Evolutionary conservation across 1,140 invertebrate species (phyloP), one percentile per base, ranked within the genome.

Genomic region (Metaphire vulgaris): DNA sequence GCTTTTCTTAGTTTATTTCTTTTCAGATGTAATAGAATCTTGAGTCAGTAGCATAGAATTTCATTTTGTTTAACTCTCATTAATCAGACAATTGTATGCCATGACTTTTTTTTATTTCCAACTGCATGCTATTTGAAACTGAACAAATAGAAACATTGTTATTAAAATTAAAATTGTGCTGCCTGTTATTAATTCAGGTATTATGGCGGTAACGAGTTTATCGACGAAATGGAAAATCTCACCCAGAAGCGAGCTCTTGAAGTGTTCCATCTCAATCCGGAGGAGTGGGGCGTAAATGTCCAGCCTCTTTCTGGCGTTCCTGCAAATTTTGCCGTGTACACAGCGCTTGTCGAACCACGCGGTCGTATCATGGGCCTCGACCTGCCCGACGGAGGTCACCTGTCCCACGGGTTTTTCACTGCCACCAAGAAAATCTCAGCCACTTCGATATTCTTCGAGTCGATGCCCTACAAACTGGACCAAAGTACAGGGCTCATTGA

Each of bases 361-460:
- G 96, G 93, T 33, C 88, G 95, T 69, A 95, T 98, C 79, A 98
- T 98, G 96, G 96, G 89, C 2, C 84, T 98, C 69, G 93, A 98
- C 88, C 87, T 99, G 69, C 94, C 95, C 14, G 96, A 99, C 87
- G 97, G 97, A 74, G 97, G 97, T 1, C 97, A 99, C 84, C 80
- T 89, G 6, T 96, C 94, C 69, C 97, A 98, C 84, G 97, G 92
- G 79, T 98, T 97, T 85, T 93, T 94, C 83, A 97, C 95, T 1
- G 86, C 90, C 1, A 91, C 88, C 1, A 97, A 96, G 83, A 96
- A 94, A 86, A 94, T 99, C 32, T 99, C 96, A 0, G 96, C 96
- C 1, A 97, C 96, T 0, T 98, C 96, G 0, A 92, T 98, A 64
- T 99, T 96, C 88, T 99, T 99, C 85, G 96, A 99, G 88, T 97